Evolutionary conservation across 2,888 invertebrate species (phyloP), one percentile per base, ranked within the genome.

Genomic region (Sphecodes monilicornis): DNA sequence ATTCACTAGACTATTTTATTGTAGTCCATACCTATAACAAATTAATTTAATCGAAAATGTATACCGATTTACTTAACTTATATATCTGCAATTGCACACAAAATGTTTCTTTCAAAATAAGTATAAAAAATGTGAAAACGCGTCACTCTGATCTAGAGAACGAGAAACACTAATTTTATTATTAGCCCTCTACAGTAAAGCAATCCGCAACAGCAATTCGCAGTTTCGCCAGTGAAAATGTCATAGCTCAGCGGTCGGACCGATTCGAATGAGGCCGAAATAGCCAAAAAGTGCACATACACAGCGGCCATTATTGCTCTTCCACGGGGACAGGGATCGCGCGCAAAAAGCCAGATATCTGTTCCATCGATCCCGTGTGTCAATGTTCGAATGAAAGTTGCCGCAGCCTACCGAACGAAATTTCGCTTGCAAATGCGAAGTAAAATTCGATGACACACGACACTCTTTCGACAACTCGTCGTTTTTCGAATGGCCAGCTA

Each of bases 391-490:
- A 64, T 13, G 29, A 64, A 64, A 74, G 64, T 64, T 29, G 43
- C 74, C 41, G 69, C 41, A 26, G 41, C 16, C 41, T 41, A 16
- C n/a, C 69, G 41, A 69, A 69, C 26, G 39, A 36, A 18, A 73
- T 73, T 57, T 26, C 57, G 26, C 18, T 18, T n/a, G 57, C 16
- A 18, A 64, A 43, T 18, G 32, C 26, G n/a, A 1, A 22, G 11
- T 64, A 64, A 74, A 74, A 74, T 74, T 74, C 29, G 64, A 29
- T 32, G 41, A 64, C 60, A 60, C 74, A 11, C n/a, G 41, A 43
- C 41, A 18, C 16, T 18, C 57, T 64, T 13, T 22, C 22, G 36
- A 10, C 36, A 32, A 32, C 39, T 26, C 54, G 69, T 41, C 69
- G 69, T 43, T n/a, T 10, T 22, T n/a, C 10, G 54, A 50, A 50